Evolutionary conservation across 2,888 invertebrate genomes (phyloP), one percentile per base, ranked within the genome.

Genomic region (Anorthoa munda): DNA sequence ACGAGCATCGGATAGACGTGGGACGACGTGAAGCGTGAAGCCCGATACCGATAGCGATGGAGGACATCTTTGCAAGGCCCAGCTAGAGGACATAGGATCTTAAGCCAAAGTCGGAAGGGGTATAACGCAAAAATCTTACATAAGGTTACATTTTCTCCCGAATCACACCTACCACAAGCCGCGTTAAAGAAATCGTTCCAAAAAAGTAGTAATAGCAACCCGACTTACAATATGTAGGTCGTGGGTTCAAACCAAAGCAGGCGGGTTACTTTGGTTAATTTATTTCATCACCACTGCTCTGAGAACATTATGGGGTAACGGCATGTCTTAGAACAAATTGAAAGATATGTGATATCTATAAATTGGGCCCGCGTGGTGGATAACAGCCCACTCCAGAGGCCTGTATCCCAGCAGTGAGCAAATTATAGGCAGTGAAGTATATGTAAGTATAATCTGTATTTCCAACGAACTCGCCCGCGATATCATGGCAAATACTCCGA

Each of bases 401-500:
- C 26, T 31, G 26, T 50, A 11, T n/a, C 53, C 39, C 31, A 58
- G 1, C 31, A 5, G 31, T 31, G 31, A 31, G n/a, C 12, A 59
- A 4, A n/a, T 39, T 59, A 39, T 39, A 59, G 15, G 21, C 11
- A 50, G 51, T 21, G 9, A 68, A 58, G 18, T 63, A 61, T 23
- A 15, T 55, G 26, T 51, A 51, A 21, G 11, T 23, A 46, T 9
- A 48, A 53, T 56, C 71, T 66, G 53, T 58, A 18, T n/a, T 48
- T 18, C 23, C 48, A 48, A 45, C 23, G 9, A 81, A 64, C 48
- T 26, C 58, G 46, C 58, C 53, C 31, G 67, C 48, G n/a, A 64
- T 15, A 69, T 69, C 77, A 69, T 69, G 66, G 15, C 68, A 58
- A 67, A 77, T 18, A 60, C 31, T 72, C 60, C 13, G 23, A 55